A percentile compares a stretch with the other conserved stretches of the same genome.
These are phyloP conservation scores for Brachirus orientalis DNA, from an alignment of 2,113 vertebrate species.

Conservation along the genomic window DNA sequence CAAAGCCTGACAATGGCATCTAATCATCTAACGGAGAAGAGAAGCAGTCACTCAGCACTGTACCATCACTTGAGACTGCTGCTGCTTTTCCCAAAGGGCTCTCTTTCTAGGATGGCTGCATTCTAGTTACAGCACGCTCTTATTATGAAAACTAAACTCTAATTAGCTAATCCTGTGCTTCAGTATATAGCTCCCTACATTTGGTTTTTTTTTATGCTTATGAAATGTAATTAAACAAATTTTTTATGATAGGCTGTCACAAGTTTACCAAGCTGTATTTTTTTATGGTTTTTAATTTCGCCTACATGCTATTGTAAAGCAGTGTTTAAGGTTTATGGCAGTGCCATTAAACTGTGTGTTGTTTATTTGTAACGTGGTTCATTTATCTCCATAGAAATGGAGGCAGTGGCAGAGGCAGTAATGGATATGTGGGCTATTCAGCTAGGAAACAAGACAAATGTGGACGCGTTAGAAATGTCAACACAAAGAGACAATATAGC, in stretches of 20 bases:
- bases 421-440: constrained; percentile 53
- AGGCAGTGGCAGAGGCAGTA: constrained; percentile 73
- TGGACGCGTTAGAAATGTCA: constrained; percentile 44
- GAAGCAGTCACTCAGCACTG: constrained; percentile 62
- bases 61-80: constrained; percentile 49
- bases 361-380: constrained; percentile 50
- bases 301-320: constrained; percentile 5
- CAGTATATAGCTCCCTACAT: constrained; percentile 13
- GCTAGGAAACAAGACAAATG: constrained; percentile 55
- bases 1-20: constrained; percentile 64
- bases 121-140: constrained; percentile 50
- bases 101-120: constrained; percentile 48
- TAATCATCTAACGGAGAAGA: constrained; percentile 70
- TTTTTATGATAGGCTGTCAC: constrained; percentile 29
- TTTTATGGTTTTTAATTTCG: constrained; percentile 17
- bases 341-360: constrained; percentile 30
- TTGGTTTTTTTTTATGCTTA: constrained; percentile 6
- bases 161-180: constrained; percentile 61
- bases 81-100: constrained; percentile 41
- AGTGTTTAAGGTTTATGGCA: constrained; percentile 25
- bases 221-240: constrained; percentile 15
- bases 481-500: constrained; percentile 58
- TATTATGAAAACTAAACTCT: constrained; percentile 60
- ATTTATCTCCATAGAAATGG: constrained; percentile 75
- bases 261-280: constrained; percentile 19